phyloP scores from a whole-genome alignment of 2,113 vertebrate species.

The Microtus oregoni region DNA sequence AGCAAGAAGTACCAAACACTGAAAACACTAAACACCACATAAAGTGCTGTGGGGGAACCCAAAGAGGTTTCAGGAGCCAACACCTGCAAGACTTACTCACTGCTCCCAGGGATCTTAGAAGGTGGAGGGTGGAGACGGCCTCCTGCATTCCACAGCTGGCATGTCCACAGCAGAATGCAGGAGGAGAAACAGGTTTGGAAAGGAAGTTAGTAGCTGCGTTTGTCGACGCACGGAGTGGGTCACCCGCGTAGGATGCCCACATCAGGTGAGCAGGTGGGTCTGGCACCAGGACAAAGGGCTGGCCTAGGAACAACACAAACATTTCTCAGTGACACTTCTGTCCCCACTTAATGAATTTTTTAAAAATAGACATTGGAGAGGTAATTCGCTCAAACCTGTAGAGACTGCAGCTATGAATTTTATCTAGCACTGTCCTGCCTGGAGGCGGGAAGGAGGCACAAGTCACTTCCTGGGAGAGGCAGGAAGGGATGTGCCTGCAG shows the following conservation, averaged over 20 bases:
- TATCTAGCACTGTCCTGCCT: background rate
- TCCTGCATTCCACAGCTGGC: background rate
- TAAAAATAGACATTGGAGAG: background rate
- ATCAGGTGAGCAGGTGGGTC: background rate
- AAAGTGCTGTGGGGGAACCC: background rate
- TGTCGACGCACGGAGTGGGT: fast-evolving
- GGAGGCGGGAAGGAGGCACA: background rate
- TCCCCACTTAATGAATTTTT: background rate
- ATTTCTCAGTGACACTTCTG: background rate
- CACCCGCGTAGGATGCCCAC: background rate
- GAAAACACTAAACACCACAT: background rate
- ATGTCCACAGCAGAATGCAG: background rate
- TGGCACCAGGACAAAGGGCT: background rate
- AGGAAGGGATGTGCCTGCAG: background rate
- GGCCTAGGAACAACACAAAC: background rate
- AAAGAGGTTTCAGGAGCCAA: background rate
- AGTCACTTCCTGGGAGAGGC: background rate
- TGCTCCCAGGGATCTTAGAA: background rate
- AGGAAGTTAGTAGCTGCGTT: background rate
- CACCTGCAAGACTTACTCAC: background rate
- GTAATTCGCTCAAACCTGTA: background rate
- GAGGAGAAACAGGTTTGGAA: background rate
- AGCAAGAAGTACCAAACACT: background rate
- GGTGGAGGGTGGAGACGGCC: background rate
- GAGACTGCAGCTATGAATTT: background rate